phyloP scores from a whole-genome alignment of 2,888 invertebrate species.

The Ditylenchus weischeri region DNA sequence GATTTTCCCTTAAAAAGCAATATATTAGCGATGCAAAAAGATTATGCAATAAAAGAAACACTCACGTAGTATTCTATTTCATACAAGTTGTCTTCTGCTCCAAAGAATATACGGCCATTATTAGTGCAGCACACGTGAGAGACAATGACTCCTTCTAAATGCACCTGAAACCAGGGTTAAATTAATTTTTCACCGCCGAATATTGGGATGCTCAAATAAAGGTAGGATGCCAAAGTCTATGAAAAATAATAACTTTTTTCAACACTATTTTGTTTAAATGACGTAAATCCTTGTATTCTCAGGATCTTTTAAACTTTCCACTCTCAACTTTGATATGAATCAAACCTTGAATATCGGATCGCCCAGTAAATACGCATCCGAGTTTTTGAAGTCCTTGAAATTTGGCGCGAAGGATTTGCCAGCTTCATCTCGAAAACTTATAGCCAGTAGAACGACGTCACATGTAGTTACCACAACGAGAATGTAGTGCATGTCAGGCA shows the following conservation, averaged over 20 bases:
- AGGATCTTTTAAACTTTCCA: too few relatives aligned
- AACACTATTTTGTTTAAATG: too few relatives aligned
- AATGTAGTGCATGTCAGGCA: conserved; percentile 78
- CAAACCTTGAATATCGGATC: conserved; percentile 9
- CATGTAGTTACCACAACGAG: conserved; percentile 88
- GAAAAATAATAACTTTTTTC: too few relatives aligned
- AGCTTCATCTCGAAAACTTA: conserved; percentile 62
- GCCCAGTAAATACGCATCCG: background rate
- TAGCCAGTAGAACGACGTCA: conserved; percentile 84
- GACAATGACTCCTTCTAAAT: conserved; percentile 48
- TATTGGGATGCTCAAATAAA: too few relatives aligned
- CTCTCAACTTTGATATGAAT: background rate
- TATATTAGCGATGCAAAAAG: background rate
- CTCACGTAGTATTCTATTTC: conserved; percentile 64
- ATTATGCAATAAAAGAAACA: conserved; percentile 2
- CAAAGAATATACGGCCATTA: conserved; percentile 85
- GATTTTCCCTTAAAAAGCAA: conserved; percentile 28
- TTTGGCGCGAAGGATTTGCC: conserved; percentile 14
- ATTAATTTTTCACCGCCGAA: too few relatives aligned
- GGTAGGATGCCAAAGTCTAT: too few relatives aligned
- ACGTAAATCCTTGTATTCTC: too few relatives aligned
- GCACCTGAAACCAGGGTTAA: conserved; percentile 33
- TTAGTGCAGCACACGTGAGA: conserved; percentile 72
- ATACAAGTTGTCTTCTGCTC: conserved; percentile 89
- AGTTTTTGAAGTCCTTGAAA: conserved; percentile 5